Evolutionary conservation across 2,113 vertebrate genomes (phyloP).

Genomic region (Erpornis zantholeuca): DNA sequence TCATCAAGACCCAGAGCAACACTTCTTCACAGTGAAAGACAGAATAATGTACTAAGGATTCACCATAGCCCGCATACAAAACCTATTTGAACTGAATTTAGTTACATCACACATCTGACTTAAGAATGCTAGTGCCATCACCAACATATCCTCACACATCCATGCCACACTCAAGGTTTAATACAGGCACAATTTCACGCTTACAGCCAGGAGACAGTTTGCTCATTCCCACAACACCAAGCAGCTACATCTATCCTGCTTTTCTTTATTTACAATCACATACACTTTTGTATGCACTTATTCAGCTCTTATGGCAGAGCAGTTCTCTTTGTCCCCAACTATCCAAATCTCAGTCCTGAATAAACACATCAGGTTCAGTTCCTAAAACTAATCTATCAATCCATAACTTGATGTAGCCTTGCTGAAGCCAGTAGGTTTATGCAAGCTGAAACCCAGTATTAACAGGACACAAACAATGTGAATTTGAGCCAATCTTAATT

Average conservation of each 20-base stretch:
- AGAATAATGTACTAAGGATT: not conserved
- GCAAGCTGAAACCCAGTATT: not conserved
- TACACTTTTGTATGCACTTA: not conserved
- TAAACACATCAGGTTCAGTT: not conserved
- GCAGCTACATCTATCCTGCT: accelerated
- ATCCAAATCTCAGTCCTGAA: not conserved
- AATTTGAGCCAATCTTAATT: not conserved
- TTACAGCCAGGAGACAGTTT: not conserved
- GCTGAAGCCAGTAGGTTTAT: not conserved
- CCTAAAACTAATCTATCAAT: not conserved
- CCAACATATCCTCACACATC: not conserved
- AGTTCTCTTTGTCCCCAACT: not conserved
- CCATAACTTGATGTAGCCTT: not conserved
- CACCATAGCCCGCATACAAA: not conserved
- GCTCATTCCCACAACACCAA: not conserved
- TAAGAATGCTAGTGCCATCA: not conserved
- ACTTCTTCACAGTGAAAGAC: not conserved
- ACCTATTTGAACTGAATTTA: not conserved
- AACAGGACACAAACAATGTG: accelerated
- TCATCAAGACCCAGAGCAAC: not conserved
- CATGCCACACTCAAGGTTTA: not conserved
- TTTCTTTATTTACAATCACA: not conserved
- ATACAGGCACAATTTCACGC: not conserved
- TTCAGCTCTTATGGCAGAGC: not conserved
- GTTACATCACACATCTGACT: not conserved